Evolutionary conservation across 2,888 invertebrate species (phyloP).

Genomic region (Amaurobius ferox): DNA sequence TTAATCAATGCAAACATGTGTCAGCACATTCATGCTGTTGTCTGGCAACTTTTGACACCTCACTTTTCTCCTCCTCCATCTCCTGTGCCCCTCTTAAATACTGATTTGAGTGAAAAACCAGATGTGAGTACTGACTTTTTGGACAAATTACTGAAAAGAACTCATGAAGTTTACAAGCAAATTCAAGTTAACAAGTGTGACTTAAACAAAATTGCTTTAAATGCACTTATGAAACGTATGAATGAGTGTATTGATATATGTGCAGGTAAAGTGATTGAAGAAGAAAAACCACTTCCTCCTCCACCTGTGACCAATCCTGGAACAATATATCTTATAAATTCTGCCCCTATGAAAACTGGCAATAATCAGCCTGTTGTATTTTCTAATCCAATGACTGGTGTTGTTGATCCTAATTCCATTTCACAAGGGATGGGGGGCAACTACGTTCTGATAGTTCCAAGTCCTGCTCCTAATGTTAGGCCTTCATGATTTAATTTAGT

Average conservation of each 20-base stretch:
- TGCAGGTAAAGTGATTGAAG: conserved; percentile 5
- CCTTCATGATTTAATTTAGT: too few species aligned
- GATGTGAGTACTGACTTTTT: conserved; percentile 10
- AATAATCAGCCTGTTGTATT: not conserved
- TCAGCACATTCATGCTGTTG: conserved; percentile 58
- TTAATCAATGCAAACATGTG: conserved; percentile 61
- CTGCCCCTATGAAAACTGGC: not conserved
- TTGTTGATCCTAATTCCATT: not conserved
- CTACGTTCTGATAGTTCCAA: not conserved
- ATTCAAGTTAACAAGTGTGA: conserved; percentile 22
- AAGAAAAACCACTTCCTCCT: not conserved
- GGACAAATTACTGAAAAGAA: conserved; percentile 17
- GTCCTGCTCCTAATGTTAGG: not conserved
- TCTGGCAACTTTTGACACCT: conserved; percentile 42
- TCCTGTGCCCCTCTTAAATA: not conserved
- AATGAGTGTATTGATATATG: conserved; percentile 45
- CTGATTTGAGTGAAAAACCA: not conserved
- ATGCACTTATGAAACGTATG: conserved; percentile 13
- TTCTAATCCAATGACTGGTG: not conserved
- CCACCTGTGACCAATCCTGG: not conserved
- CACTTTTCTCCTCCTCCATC: conserved; percentile 28
- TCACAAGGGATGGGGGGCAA: not conserved
- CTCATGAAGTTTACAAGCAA: conserved; percentile 30
- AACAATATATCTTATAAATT: not conserved
- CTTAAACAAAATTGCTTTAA: conserved; percentile 17